Base-by-base conservation (phyloP, 2,113 vertebrate genomes). In the Tychaedon coryphoeus region DNA sequence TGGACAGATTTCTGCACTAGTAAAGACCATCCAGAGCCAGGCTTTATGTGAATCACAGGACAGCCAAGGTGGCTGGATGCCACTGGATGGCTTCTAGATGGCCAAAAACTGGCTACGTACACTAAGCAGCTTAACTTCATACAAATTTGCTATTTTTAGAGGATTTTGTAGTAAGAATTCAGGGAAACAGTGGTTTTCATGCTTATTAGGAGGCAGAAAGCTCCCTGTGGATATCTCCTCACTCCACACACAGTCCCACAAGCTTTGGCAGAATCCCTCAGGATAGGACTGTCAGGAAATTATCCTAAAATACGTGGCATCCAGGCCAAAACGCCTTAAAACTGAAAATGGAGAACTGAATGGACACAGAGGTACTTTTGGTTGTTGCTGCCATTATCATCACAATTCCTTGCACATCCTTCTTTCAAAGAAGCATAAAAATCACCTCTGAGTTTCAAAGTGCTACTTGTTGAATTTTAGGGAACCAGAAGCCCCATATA, bases 161-260 rank as follows among this genome's bases (percentile, higher is more conserved):
- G 71, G n/a, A 42, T 71, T 66, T 75, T 78, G 81, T 56, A 51
- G 77, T 16, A 78, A 56, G 33, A 75, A 90, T 33, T 60, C 2
- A 5, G 48, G 58, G 71, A 80, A 90, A 70, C 29, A 20, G 1
- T 50, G 45, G 58, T 14, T 79, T 79, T 86, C 62, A 23, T 25
- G 42, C 28, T 73, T 29, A 26, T 9, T 23, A 36, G 57, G 56
- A 94, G 78, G 34, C 71, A 73, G 66, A 83, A 72, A 76, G 71
- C 24, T 90, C 90, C 74, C 88, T 50, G 1, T 11, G 81, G 74
- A 17, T 43, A 65, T 45, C 45, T 81, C 36, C 62, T 57, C 24
- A 1, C 51, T 50, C 61, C 36, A 36, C 6, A 0, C 1, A 2
- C 28, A 26, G 66, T 71, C 65, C 57, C 66, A 18, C 0, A 7